Evolutionary conservation across 2,888 invertebrate genomes (phyloP).

Genomic region (Ophion ellenae): DNA sequence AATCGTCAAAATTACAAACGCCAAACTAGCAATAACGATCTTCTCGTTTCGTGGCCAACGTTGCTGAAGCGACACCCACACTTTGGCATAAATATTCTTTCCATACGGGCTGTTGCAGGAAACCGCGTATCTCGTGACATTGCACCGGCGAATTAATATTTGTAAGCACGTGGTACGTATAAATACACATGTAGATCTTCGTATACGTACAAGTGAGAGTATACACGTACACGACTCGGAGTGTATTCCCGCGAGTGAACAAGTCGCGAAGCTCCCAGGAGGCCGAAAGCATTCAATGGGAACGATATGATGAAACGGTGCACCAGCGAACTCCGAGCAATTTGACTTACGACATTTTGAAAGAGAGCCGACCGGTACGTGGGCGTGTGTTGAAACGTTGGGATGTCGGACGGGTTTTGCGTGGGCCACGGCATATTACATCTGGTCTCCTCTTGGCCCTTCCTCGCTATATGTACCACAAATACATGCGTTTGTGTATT

Average conservation of each 20-base stretch:
- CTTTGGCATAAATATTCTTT: constrained; percentile 22
- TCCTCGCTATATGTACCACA: constrained; percentile 33
- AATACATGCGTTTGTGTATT: constrained; percentile 5
- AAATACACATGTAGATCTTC: constrained; percentile 9
- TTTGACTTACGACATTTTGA: constrained; percentile 82
- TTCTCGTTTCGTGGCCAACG: constrained; percentile 35
- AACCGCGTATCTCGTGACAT: constrained; percentile 40
- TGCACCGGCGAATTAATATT: constrained; percentile 47
- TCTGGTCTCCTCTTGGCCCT: constrained; percentile 72
- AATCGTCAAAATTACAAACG: neutral
- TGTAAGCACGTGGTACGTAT: constrained; percentile 43
- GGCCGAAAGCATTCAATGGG: constrained; percentile 53
- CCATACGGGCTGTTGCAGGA: constrained; percentile 28
- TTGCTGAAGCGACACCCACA: constrained; percentile 24
- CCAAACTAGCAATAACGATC: constrained; percentile 22
- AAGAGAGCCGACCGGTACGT: constrained; percentile 79
- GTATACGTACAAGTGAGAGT: neutral
- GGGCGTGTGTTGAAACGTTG: constrained; percentile 83
- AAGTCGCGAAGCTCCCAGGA: constrained; percentile 27
- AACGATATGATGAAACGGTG: constrained; percentile 78
- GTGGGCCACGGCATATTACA: constrained; percentile 81
- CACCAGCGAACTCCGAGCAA: constrained; percentile 72
- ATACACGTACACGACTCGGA: neutral
- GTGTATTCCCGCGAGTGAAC: constrained; percentile 27
- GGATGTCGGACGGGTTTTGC: constrained; percentile 81